Conservation (phyloP, 2,797 vertebrate species). For the Mormyrops attenuatus region DNA sequence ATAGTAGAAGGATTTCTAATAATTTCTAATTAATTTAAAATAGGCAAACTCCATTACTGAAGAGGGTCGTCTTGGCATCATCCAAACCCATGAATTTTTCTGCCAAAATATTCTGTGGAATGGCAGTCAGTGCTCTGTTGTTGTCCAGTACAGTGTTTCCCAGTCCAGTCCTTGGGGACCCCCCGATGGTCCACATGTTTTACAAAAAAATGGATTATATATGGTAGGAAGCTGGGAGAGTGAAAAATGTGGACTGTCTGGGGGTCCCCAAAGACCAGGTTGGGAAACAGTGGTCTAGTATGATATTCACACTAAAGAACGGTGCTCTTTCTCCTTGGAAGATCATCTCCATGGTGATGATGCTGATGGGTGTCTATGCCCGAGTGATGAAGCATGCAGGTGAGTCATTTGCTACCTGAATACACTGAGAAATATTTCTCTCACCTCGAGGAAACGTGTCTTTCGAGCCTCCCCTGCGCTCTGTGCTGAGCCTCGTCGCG, state of each 20-base stretch:
- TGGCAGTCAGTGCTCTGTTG: neutral
- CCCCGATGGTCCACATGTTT: neutral
- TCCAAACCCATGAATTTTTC: neutral
- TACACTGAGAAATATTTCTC: neutral
- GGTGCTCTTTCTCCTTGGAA: slow-evolving; percentile 25
- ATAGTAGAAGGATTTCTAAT: neutral
- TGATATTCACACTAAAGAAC: neutral
- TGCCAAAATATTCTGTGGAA: neutral
- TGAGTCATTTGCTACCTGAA: slow-evolving; percentile 40
- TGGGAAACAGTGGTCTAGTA: neutral
- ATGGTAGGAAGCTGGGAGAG: neutral
- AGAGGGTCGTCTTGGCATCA: neutral
- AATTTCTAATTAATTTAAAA: neutral
- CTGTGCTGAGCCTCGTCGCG: neutral
- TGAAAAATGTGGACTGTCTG: neutral
- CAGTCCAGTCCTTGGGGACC: neutral
- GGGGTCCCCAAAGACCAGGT: neutral
- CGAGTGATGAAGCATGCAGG: slow-evolving; percentile 81
- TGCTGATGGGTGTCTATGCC: slow-evolving; percentile 79
- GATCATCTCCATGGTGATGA: slow-evolving; percentile 78
- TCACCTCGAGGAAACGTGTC: neutral
- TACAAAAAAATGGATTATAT: neutral
- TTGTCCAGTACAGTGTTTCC: neutral
- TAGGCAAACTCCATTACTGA: neutral
- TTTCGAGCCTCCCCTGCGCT: neutral